phyloP scores from a whole-genome alignment of 1,140 invertebrate genomes.

The Ericerus pela region DNA sequence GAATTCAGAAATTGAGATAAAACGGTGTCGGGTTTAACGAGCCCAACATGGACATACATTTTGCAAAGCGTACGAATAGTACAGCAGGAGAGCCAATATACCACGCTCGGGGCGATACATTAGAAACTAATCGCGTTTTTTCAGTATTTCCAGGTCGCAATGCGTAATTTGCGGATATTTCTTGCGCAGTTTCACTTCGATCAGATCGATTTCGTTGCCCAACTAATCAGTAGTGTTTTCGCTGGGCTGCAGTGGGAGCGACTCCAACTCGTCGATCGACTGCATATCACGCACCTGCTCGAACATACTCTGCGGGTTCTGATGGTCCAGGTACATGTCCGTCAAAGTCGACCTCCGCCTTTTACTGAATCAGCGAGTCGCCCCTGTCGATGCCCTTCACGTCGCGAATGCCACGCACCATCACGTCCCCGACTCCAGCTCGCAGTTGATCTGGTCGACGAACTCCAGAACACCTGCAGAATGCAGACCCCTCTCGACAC shows the following conservation, averaged over 20 bases:
- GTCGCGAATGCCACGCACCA: slow-evolving; percentile 94
- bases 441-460: slow-evolving; percentile 74
- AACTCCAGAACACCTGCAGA: slow-evolving; percentile 67
- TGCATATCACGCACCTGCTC: slow-evolving; percentile 70
- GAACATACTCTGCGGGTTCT: slow-evolving; percentile 67
- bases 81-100: not conserved
- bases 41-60: not conserved
- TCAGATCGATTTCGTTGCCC: slow-evolving; percentile 93
- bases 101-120: not conserved
- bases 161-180: slow-evolving; percentile 84
- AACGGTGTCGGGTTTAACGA: no score
- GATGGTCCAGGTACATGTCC: slow-evolving; percentile 85
- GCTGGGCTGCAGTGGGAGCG: slow-evolving; percentile 86
- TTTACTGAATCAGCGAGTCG: slow-evolving; percentile 80
- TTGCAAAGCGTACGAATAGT: not conserved
- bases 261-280: slow-evolving; percentile 78
- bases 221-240: slow-evolving; percentile 95
- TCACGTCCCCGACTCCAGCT: slow-evolving; percentile 85
- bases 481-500: slow-evolving; percentile 67
- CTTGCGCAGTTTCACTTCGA: slow-evolving; percentile 86
- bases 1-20: not conserved
- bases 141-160: slow-evolving; percentile 85
- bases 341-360: slow-evolving; percentile 97
- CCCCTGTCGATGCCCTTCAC: slow-evolving; percentile 98
- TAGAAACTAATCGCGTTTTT: slow-evolving; percentile 29